A percentile compares a stretch with the other conserved stretches of the same genome.
Conservation (phyloP, 92 coral and sea anemone species). For the Parazoanthus darwini region DNA sequence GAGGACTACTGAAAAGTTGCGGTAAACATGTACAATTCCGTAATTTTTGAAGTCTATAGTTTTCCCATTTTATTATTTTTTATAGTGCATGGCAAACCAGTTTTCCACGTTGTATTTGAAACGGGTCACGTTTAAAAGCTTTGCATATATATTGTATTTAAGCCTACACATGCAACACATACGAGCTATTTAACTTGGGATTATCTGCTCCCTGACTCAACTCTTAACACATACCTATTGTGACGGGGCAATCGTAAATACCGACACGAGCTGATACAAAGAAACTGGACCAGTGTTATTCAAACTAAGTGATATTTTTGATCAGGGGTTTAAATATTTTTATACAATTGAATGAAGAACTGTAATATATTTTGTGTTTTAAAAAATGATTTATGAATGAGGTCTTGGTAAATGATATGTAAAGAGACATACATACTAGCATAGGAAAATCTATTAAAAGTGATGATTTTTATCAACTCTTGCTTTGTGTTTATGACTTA, state of each 20-base stretch:
- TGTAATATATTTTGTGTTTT: constrained; percentile 40
- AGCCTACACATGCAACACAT: not conserved
- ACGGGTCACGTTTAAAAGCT: too few relatives aligned
- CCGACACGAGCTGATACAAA: not conserved
- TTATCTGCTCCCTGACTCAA: not conserved
- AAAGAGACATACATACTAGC: not conserved
- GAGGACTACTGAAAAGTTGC: too few relatives aligned
- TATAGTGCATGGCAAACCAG: too few relatives aligned
- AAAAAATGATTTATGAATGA: constrained; percentile 26
- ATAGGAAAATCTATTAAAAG: constrained; percentile 10
- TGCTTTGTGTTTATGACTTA: not conserved
- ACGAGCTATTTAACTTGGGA: not conserved
- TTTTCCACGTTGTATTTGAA: too few relatives aligned
- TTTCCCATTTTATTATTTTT: not conserved
- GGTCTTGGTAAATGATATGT: constrained; percentile 17
- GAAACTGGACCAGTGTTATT: not conserved
- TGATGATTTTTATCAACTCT: not conserved
- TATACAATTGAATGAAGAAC: constrained; percentile 27
- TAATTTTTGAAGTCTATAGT: not conserved
- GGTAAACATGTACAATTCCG: too few relatives aligned
- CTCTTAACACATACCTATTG: not conserved
- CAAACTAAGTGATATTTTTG: constrained; percentile 9
- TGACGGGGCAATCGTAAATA: not conserved
- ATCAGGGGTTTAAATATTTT: constrained; percentile 20
- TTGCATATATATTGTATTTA: too few relatives aligned